Base-by-base conservation (phyloP, 2,113 vertebrate genomes). In the Rissa tridactyla region DNA sequence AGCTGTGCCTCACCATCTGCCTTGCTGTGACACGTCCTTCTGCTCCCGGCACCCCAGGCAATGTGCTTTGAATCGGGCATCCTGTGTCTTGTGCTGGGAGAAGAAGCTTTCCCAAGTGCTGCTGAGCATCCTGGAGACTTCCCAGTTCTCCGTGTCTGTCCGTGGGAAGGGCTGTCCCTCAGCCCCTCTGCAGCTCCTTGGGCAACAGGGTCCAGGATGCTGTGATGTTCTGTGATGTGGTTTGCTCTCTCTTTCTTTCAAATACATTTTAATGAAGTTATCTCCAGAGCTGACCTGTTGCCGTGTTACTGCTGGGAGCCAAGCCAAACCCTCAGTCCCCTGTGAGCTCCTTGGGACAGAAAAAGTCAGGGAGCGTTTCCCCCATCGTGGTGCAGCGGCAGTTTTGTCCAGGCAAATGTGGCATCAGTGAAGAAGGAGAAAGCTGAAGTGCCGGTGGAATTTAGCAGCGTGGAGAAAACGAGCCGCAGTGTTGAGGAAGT, bases 61-160 rank as follows among this genome's bases (percentile, higher is more conserved):
- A 4, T 1, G 23, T 34, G 42, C 62, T 38, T 64, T 42, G 32
- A 4, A 29, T 3, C 0, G 0, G 40, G 51, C 51, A 16, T n/a
- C 77, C 25, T 20, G 15, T 40, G 36, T 2, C 58, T 32, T 32
- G 17, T 65, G n/a, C 62, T 58, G 57, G 71, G 32, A 58, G 40
- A 19, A 18, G 36, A 4, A 46, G 60, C 60, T 65, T 69, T 38
- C 18, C 44, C 15, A 14, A 22, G 49, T 12, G 30, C 49, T 73
- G 70, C 54, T 20, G 52, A 34, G 55, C 11, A 2, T 52, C 38
- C 32, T 27, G 16, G 38, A 25, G 58, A 13, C 58, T n/a, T 44
- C 51, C 30, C 38, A 4, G 71, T 49, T 23, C 54, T 22, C 46
- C 18, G 0, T 2, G 21, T 42, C n/a, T 42, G 19, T 44, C 22